Conservation (phyloP, 35 echinoderm and acorn worm genomes). For the Anneissia japonica region DNA sequence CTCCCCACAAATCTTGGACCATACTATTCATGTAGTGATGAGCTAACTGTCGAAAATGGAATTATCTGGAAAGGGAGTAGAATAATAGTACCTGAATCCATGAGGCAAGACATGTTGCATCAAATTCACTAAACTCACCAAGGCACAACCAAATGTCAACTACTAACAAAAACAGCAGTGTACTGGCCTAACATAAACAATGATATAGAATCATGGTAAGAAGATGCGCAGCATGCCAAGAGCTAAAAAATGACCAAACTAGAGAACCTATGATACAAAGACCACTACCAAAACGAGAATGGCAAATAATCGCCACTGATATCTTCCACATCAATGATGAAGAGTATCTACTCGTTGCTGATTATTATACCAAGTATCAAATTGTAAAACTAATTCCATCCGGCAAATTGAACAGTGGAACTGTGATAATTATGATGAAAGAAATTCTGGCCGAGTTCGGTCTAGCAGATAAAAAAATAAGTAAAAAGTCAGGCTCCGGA, state of each 20-base stretch:
- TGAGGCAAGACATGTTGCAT: slow-evolving; percentile 27
- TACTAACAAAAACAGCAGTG: slow-evolving; percentile 33
- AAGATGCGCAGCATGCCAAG: slow-evolving; percentile 29
- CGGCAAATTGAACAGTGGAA: slow-evolving; percentile 12
- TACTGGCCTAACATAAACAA: slow-evolving; percentile 58
- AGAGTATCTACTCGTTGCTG: slow-evolving; percentile 53
- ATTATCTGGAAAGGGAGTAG: slow-evolving; percentile 21
- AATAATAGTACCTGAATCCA: slow-evolving; percentile 7
- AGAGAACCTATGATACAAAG: slow-evolving; percentile 20
- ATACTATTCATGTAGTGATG: slow-evolving; percentile 22
- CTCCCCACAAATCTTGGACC: slow-evolving; percentile 1
- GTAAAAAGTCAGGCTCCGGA: too few species aligned
- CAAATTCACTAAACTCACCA: slow-evolving; percentile 24
- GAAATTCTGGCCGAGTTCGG: slow-evolving; percentile 66
- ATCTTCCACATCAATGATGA: slow-evolving; percentile 37
- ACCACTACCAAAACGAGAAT: slow-evolving; percentile 17
- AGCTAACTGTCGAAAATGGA: slow-evolving; percentile 25
- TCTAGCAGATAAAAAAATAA: background rate
- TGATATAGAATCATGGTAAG: slow-evolving; percentile 22
- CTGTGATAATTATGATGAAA: slow-evolving; percentile 38
- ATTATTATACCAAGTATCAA: slow-evolving; percentile 42
- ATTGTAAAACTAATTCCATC: slow-evolving; percentile 25
- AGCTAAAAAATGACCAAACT: slow-evolving; percentile 10
- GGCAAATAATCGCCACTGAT: slow-evolving; percentile 47
- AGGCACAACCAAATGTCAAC: slow-evolving; percentile 21